A percentile compares a stretch with the other conserved stretches of the same genome.
phyloP scores from a whole-genome alignment of 2,113 vertebrate genomes.

The Microtus montanus region DNA sequence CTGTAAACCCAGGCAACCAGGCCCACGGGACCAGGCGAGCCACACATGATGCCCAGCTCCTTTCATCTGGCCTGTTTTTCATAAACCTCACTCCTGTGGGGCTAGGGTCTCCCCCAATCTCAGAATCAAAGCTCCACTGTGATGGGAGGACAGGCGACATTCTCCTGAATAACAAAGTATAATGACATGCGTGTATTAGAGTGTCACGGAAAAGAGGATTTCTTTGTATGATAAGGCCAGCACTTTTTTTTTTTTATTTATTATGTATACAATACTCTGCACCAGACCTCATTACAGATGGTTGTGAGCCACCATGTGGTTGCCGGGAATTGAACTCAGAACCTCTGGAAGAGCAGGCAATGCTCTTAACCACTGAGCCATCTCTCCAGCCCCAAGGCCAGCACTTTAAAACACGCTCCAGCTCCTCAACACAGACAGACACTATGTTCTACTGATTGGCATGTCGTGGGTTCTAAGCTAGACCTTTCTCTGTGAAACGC shows the following conservation, averaged over 20 bases:
- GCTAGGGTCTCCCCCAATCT: background rate
- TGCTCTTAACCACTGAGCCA: too few species aligned
- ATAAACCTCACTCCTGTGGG: background rate
- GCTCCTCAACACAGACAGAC: background rate
- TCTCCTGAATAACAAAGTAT: background rate
- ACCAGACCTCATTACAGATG: too few species aligned
- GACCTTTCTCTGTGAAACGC: background rate
- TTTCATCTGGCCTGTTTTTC: background rate
- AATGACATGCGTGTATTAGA: background rate
- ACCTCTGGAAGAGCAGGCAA: too few species aligned
- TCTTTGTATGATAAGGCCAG: background rate
- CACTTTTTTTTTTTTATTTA: background rate
- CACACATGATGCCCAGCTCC: fast-evolving
- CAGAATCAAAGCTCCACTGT: background rate
- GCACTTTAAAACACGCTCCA: background rate
- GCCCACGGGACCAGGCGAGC: fast-evolving
- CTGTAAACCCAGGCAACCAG: fast-evolving
- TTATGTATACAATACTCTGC: too few species aligned
- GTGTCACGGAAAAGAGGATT: background rate
- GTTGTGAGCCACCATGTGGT: too few species aligned
- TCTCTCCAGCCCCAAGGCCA: background rate
- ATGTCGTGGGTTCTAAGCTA: fast-evolving
- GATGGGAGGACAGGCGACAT: background rate
- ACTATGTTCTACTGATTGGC: background rate
- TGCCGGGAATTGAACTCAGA: too few species aligned